Evolutionary conservation across 2,888 invertebrate genomes (phyloP), one percentile per base, ranked within the genome.

Genomic region (Hermodice carunculata): DNA sequence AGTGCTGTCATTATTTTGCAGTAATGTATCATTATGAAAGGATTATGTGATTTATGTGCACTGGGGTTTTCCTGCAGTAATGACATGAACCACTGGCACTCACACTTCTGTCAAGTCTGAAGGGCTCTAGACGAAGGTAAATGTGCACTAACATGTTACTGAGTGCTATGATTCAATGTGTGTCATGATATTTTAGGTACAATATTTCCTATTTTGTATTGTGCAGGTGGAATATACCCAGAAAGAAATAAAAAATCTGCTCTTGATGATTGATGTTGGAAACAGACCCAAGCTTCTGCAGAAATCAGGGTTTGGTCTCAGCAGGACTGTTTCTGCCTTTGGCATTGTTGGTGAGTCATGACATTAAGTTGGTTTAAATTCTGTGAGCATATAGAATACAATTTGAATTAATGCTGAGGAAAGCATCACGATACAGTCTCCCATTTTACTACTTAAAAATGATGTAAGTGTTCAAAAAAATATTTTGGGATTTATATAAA

Each of bases 251-350:
- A 90, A 92, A 70, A 92, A 94, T 77, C 89, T 96, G 3, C 89
- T 96, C 43, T 31, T 91, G 62, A 93, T 93, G 89, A 91, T 92
- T 64, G 91, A 92, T 75, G 88, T 89, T 76, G 91, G 91, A 2
- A 92, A 91, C 81, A 85, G 89, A 64, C 87, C 88, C 78, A 78
- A 76, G 48, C 64, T 75, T 42, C 76, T 76, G 62, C 74, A 74
- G 52, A 83, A 81, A 52, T 84, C 81, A 59, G 72, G 81, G 48
- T 86, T 89, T 26, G 91, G 92, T 1, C 89, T 94, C 54, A 90
- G 91, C 48, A 91, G 92, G 87, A 89, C 92, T 32, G 93, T 95
- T 14, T 96, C 95, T 43, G 96, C 97, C 1, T 98, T 96, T 90
- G 98, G 97, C 44, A 95, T 98, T 77, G 91, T 96, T 77, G 96